These are phyloP conservation scores for Barnardius zonarius DNA, from an alignment of 2,113 vertebrate species.

Conservation along the genomic window DNA sequence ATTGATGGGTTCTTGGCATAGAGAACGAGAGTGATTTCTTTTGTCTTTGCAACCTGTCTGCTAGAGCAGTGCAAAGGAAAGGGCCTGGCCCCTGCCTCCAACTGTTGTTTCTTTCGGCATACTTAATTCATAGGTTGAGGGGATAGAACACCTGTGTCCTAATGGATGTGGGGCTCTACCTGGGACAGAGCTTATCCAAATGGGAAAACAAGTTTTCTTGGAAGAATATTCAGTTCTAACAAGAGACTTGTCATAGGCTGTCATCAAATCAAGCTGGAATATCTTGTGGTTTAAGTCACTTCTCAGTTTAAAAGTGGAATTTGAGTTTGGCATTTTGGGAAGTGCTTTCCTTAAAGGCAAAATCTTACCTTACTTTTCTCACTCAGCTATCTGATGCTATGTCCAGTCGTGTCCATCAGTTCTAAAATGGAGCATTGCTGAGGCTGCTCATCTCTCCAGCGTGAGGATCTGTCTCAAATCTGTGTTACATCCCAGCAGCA, in stretches of 20 bases:
- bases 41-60: not conserved
- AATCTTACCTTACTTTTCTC: not conserved
- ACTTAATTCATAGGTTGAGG: not conserved
- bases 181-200: not conserved
- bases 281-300: not conserved
- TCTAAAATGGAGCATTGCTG: not conserved
- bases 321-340: not conserved
- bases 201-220: not conserved
- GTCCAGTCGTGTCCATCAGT: not conserved
- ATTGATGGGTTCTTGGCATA: not conserved
- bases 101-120: not conserved
- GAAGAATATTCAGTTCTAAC: not conserved
- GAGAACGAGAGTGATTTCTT: not conserved
- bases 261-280: not conserved
- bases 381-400: accelerated
- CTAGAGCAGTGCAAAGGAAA: not conserved
- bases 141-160: not conserved
- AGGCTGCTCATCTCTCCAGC: not conserved
- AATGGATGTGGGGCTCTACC: not conserved
- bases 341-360: not conserved
- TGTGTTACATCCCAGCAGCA: not conserved
- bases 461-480: not conserved
- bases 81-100: not conserved
- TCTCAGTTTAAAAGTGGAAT: not conserved
- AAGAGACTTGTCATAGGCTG: not conserved